These are phyloP conservation scores for Theonella swinhoei DNA, from an alignment of 37 sponge, comb jelly and placozoan species.

Conservation along the genomic window DNA sequence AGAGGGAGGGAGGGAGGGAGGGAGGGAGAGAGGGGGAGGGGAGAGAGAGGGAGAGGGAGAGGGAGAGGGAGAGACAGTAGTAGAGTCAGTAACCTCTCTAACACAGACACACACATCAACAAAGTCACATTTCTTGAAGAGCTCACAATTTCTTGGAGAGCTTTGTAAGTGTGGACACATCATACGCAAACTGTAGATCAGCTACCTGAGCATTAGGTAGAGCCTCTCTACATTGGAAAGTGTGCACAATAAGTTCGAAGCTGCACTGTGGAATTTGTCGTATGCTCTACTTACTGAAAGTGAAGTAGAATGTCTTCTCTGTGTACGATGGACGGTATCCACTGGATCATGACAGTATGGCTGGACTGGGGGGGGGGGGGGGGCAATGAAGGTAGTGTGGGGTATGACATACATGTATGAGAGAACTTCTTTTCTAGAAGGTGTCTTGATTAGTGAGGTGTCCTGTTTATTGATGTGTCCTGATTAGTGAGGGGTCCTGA, in stretches of 20 bases:
- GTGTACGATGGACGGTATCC: conserved; percentile 43
- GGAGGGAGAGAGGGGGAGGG: neutral
- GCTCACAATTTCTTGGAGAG: conserved; percentile 43
- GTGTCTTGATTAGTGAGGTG: too few relatives aligned
- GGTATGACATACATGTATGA: too few relatives aligned
- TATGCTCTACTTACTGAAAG: conserved; percentile 48
- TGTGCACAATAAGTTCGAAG: too few relatives aligned
- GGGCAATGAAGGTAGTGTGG: too few relatives aligned
- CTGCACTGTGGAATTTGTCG: neutral
- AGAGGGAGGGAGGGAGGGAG: conserved; percentile 1
- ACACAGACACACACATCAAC: too few relatives aligned
- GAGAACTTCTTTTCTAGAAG: too few relatives aligned
- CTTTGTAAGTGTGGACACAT: conserved; percentile 37
- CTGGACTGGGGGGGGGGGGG: conserved; percentile 25
- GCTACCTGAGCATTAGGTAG: conserved; percentile 15
- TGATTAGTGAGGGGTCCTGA: too few relatives aligned
- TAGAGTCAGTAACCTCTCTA: too few relatives aligned
- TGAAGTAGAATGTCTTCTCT: conserved; percentile 66
- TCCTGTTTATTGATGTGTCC: too few relatives aligned
- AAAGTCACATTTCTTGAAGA: neutral
- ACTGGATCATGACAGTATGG: conserved; percentile 54
- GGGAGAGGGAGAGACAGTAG: neutral
- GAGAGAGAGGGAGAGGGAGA: neutral
- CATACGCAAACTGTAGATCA: conserved; percentile 69
- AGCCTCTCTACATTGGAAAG: conserved; percentile 24